Evolutionary conservation across 2,113 vertebrate species (phyloP).

Genomic region (Gobio gobio): DNA sequence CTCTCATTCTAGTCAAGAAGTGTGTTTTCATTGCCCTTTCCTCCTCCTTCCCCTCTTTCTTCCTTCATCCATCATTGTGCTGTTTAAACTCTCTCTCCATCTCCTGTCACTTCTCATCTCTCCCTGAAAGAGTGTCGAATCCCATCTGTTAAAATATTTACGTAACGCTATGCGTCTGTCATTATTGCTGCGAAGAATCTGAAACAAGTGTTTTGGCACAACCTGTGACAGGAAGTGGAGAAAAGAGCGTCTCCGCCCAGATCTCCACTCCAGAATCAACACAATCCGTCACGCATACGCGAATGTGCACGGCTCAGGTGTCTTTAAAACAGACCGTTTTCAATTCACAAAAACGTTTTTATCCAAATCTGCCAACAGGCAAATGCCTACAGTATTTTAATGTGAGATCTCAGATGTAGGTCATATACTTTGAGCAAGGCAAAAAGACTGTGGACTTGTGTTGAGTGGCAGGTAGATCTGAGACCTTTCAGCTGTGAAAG

Average conservation of each 20-base stretch:
- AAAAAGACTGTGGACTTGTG: background rate
- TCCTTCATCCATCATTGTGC: constrained; percentile 3
- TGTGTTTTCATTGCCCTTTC: constrained; percentile 25
- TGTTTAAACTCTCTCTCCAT: constrained; percentile 38
- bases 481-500: background rate
- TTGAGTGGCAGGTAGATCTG: constrained; percentile 2
- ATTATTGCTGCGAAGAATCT: constrained; percentile 19
- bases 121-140: constrained; percentile 2
- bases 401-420: background rate
- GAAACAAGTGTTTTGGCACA: constrained; percentile 23
- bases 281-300: background rate
- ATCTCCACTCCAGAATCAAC: constrained; percentile 30
- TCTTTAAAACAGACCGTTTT: background rate
- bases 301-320: background rate
- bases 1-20: constrained; percentile 32
- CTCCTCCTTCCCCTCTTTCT: background rate
- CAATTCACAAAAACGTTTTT: background rate
- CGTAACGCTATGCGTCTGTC: constrained; percentile 34
- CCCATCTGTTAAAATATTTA: constrained; percentile 54
- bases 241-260: constrained; percentile 11
- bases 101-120: constrained; percentile 13
- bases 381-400: background rate
- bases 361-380: background rate
- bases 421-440: background rate
- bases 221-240: constrained; percentile 17